A percentile compares a stretch with the other conserved stretches of the same genome.
Evolutionary conservation across 2,797 vertebrate species (phyloP).

Genomic region (Cirrhinus mrigala): DNA sequence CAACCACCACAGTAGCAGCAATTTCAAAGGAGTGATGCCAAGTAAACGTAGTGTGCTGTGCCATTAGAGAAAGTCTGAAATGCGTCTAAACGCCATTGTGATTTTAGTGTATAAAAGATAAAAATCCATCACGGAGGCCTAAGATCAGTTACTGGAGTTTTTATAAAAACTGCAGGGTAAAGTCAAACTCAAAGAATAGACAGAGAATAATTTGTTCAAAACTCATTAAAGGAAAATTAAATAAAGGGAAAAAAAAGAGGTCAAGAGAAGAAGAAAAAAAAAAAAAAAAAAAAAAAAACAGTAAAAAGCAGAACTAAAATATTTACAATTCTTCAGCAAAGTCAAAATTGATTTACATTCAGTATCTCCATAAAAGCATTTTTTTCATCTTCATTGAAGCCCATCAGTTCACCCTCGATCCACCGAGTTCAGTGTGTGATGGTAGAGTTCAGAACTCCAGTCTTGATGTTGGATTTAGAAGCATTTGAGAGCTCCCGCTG

Average conservation of each 20-base stretch:
- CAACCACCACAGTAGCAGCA: background rate
- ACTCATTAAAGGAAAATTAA: background rate
- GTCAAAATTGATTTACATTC: conserved; percentile 55
- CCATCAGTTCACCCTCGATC: background rate
- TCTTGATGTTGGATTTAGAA: conserved; percentile 78
- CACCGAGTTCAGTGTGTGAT: conserved; percentile 62
- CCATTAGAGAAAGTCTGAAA: background rate
- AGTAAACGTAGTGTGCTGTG: conserved; percentile 16
- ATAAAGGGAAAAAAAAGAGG: background rate
- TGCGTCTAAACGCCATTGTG: background rate
- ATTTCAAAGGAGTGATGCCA: conserved; percentile 11
- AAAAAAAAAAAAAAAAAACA: too few relatives aligned
- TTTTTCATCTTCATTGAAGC: conserved; percentile 27
- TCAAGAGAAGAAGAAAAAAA: too few relatives aligned
- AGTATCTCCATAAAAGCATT: conserved; percentile 28
- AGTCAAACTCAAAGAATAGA: background rate
- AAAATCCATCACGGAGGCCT: background rate
- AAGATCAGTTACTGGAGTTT: conserved; percentile 48
- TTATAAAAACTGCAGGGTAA: conserved; percentile 49
- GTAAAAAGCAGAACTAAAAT: conserved; percentile 43
- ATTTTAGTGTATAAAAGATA: background rate
- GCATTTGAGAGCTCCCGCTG: conserved; percentile 88
- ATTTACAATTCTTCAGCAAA: conserved; percentile 48
- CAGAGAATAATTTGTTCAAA: conserved; percentile 13
- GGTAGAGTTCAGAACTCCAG: conserved; percentile 90